Evolutionary conservation across 2,888 invertebrate genomes (phyloP), one percentile per base, ranked within the genome.

Genomic region (Erannis defoliaria): DNA sequence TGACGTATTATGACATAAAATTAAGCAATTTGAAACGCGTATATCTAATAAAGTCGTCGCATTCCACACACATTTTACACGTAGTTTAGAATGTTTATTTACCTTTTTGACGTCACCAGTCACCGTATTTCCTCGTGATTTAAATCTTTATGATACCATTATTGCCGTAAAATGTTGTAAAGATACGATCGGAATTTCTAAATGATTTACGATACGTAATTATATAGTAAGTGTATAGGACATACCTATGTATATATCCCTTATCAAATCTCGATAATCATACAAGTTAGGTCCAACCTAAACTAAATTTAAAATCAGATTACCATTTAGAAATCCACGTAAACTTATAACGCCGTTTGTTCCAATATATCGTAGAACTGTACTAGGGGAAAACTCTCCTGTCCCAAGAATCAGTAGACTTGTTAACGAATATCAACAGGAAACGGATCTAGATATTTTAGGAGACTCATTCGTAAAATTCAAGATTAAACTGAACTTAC

Each of bases 31-130:
- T 31, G 38, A 55, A 54, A 61, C 37, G 49, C 43, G 50, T 49
- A 8, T 54, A 59, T 33, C 48, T 42, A 60, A 60, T 60, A 60
- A 60, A 54, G 33, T 42, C 37, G 58, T 53, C 37, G 14, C 62
- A 56, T 62, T 53, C 62, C 56, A 40, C 26, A 51, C 33, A 56
- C 51, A 56, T 62, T 51, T 23, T 56, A 35, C 40, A 23, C 53
- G 56, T 57, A 48, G 55, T 46, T 65, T 62, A 50, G 56, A 65
- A 62, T 66, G 66, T 70, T 70, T 70, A 66, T 71, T 72, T 70
- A 70, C 68, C 67, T 62, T 53, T 49, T 54, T 45, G 54, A 70
- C 64, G 65, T 68, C 67, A 69, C 45, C 49, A 38, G 53, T 59
- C 66, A 70, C 54, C 60, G 46, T 37, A 42, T 50, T 60, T 66